Evolutionary conservation across 2,888 invertebrate genomes (phyloP).

Genomic region (Leptinotarsa rubiginosa): DNA sequence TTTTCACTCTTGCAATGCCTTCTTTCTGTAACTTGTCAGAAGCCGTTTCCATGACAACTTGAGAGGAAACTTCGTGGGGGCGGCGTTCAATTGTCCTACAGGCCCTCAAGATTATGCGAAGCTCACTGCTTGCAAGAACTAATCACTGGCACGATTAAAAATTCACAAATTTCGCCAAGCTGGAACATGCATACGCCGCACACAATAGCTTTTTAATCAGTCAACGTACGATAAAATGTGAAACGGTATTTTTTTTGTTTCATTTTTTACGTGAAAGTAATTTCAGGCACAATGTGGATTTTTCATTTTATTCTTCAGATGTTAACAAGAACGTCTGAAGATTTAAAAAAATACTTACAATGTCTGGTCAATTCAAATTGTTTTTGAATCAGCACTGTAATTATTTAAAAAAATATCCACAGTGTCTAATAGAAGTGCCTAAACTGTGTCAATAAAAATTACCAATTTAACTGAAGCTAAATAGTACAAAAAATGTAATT

Average conservation of each 20-base stretch:
- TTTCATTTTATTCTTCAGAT: not conserved
- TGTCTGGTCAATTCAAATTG: no score
- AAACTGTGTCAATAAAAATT: no score
- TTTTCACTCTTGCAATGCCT: not conserved
- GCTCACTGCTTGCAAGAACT: constrained; percentile 44
- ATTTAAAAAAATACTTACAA: no score
- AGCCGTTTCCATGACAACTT: constrained; percentile 48
- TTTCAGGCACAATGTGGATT: constrained; percentile 7
- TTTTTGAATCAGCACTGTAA: no score
- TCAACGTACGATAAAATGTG: constrained; percentile 30
- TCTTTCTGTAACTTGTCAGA: constrained; percentile 41
- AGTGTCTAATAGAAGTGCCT: no score
- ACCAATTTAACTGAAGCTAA: no score
- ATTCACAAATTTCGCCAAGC: constrained; percentile 48
- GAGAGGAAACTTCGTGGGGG: constrained; percentile 37
- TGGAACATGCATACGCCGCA: constrained; percentile 38
- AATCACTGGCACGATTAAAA: constrained; percentile 54
- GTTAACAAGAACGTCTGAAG: not conserved
- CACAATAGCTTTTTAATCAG: constrained; percentile 43
- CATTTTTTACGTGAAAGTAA: constrained; percentile 11
- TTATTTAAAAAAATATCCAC: no score
- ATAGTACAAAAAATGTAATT: no score
- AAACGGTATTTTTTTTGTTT: constrained; percentile 1
- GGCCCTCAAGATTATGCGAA: constrained; percentile 34
- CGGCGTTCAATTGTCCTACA: constrained; percentile 32